Base-by-base conservation (phyloP, 2,113 vertebrate genomes). In the Megalops atlanticus region DNA sequence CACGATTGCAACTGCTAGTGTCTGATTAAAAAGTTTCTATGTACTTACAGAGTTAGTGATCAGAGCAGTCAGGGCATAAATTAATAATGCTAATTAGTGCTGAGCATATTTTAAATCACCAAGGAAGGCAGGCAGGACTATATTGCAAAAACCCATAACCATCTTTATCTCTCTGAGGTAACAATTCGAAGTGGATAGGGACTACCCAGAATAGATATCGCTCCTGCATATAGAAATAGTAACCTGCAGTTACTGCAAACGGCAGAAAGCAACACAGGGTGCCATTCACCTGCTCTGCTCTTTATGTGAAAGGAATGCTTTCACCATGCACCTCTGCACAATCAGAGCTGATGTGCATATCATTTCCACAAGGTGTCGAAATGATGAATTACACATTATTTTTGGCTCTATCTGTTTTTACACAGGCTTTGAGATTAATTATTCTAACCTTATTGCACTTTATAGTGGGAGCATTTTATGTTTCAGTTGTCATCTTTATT, bases 71-170 rank as follows among this genome's bases (percentile, higher is more conserved):
- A 38, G 79, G 52, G 39, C 24, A 33, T 76, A 45, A 70, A 81
- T 81, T 75, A 76, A 81, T 76, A 81, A 81, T 81, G 73, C 74
- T 81, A 81, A 81, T 76, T 81, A 64, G 58, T 10, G 8, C 24
- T n/a, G 7, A 31, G 58, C 2, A 81, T 76, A 39, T 76, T 41
- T 76, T 76, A 81, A 81, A 76, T 81, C 74, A 81, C 73, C 69
- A 81, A 76, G 58, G 58, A 64, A 64, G 74, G 80, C 80, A 68
- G 80, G 68, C 71, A 76, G 45, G 73, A 76, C 80, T 68, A 45
- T 45, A 81, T 81, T 47, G 75, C 52, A 58, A 68, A 81, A 74
- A 80, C 54, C 79, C 70, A 52, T 52, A 80, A 54, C 79, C 33
- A 40, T 45, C 33, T 76, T 81, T 35, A 69, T 58, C 41, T 81